These are phyloP conservation scores for Augochlora pura DNA, from an alignment of 1,140 invertebrate genomes.

Conservation along the genomic window DNA sequence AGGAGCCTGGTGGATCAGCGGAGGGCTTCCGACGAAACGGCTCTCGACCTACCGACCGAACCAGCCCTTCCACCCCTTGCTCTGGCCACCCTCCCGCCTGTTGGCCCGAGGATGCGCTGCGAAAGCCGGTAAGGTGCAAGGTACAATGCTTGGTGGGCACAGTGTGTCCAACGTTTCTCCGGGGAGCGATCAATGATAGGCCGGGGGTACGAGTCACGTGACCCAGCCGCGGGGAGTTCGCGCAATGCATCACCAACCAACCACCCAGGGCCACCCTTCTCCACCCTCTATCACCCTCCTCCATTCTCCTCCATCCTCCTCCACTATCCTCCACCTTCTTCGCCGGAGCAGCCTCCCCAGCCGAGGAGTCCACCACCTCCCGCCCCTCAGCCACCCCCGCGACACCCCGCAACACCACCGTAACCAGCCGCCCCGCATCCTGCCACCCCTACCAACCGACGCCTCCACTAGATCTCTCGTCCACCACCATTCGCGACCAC, in stretches of 20 bases:
- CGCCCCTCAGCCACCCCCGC: constrained; percentile 47
- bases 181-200: constrained; percentile 80
- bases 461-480: constrained; percentile 32
- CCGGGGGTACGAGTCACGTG: constrained; percentile 77
- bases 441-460: constrained; percentile 57
- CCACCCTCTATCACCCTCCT: too few species aligned
- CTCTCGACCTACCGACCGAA: background rate
- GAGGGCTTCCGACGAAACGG: constrained; percentile 23
- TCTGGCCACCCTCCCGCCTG: constrained; percentile 22
- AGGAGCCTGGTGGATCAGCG: background rate
- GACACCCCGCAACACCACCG: constrained; percentile 66
- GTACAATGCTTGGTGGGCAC: constrained; percentile 67
- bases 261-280: constrained; percentile 66
- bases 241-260: constrained; percentile 80
- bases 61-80: background rate
- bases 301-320: too few species aligned
- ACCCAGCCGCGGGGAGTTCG: constrained; percentile 78
- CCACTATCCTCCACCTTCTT: constrained; percentile 19
- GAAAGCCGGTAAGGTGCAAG: constrained; percentile 63
- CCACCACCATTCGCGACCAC: constrained; percentile 18
- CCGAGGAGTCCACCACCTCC: constrained; percentile 38
- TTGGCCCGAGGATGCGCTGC: constrained; percentile 47
- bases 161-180: constrained; percentile 77
- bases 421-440: constrained; percentile 63
- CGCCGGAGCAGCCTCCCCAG: constrained; percentile 11